These are phyloP conservation scores for Ephestia elutella DNA, from an alignment of 1,140 invertebrate species.

Conservation along the genomic window DNA sequence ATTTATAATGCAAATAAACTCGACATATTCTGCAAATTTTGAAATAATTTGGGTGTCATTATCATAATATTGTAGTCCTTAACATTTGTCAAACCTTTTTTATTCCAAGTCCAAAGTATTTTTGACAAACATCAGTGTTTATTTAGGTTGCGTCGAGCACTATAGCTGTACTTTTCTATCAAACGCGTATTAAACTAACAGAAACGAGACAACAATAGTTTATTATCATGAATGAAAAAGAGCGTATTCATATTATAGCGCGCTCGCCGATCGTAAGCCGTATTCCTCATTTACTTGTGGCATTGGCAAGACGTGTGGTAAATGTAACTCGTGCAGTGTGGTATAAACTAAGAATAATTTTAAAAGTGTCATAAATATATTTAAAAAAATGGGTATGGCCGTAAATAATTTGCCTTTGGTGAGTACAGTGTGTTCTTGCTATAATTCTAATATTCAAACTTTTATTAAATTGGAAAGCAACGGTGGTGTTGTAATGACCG, in stretches of 20 bases:
- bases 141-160: not conserved
- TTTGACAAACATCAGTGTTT: constrained; percentile 18
- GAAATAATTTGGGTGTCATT: too few relatives aligned
- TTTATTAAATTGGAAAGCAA: constrained; percentile 64
- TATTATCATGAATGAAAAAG: constrained; percentile 68
- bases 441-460: constrained; percentile 32
- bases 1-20: too few relatives aligned
- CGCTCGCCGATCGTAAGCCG: constrained; percentile 39
- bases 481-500: constrained; percentile 70
- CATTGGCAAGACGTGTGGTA: constrained; percentile 54
- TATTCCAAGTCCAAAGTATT: constrained; percentile 4
- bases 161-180: constrained; percentile 37
- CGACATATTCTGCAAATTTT: too few relatives aligned
- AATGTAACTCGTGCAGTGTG: constrained; percentile 34
- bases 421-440: constrained; percentile 32
- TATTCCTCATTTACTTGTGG: constrained; percentile 56
- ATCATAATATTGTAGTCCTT: not conserved
- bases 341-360: constrained; percentile 31
- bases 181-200: constrained; percentile 19
- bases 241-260: constrained; percentile 46
- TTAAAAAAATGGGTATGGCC: constrained; percentile 61
- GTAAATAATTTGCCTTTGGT: constrained; percentile 62
- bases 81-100: not conserved
- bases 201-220: constrained; percentile 56
- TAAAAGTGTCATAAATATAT: constrained; percentile 19